A percentile compares a stretch with the other conserved stretches of the same genome.
phyloP scores from a whole-genome alignment of 2,797 vertebrate genomes.

The Harpagifer antarcticus region DNA sequence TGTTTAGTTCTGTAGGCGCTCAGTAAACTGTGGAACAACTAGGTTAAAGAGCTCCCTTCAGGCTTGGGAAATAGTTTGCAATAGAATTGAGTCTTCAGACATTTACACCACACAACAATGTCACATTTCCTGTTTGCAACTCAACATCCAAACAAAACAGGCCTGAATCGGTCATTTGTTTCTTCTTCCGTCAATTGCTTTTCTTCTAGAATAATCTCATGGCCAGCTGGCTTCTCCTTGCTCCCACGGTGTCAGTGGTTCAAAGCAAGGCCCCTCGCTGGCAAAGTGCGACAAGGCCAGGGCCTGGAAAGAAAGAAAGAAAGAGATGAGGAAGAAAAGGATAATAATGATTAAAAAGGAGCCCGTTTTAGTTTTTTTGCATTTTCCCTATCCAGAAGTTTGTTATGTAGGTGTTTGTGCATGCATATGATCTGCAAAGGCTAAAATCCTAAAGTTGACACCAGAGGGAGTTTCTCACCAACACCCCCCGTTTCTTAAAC shows the following conservation, averaged over 20 bases:
- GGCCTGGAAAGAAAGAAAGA: constrained; percentile 11
- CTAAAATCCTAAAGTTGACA: no score
- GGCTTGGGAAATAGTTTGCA: constrained; percentile 6
- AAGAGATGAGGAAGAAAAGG: constrained; percentile 7
- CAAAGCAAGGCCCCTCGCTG: constrained; percentile 43
- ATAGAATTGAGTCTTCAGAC: background rate
- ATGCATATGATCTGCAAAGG: no score
- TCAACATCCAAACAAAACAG: constrained; percentile 20
- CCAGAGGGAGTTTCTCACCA: no score
- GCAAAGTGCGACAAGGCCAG: background rate
- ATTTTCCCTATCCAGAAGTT: no score
- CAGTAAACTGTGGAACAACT: constrained; percentile 15
- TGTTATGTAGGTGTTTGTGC: no score
- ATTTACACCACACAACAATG: constrained; percentile 36
- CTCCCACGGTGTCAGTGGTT: constrained; percentile 44
- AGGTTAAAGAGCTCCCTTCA: constrained; percentile 19
- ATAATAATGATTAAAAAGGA: no score
- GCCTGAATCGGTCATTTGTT: background rate
- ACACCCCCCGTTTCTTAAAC: no score
- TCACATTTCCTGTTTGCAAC: constrained; percentile 34
- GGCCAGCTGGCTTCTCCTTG: constrained; percentile 44
- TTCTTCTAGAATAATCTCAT: constrained; percentile 34
- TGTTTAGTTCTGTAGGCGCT: no score
- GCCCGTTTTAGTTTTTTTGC: no score
- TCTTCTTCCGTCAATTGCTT: constrained; percentile 19